A percentile compares a stretch with the other conserved stretches of the same genome.
Conservation (phyloP, 2,797 vertebrate species). For the Argentina silus region DNA sequence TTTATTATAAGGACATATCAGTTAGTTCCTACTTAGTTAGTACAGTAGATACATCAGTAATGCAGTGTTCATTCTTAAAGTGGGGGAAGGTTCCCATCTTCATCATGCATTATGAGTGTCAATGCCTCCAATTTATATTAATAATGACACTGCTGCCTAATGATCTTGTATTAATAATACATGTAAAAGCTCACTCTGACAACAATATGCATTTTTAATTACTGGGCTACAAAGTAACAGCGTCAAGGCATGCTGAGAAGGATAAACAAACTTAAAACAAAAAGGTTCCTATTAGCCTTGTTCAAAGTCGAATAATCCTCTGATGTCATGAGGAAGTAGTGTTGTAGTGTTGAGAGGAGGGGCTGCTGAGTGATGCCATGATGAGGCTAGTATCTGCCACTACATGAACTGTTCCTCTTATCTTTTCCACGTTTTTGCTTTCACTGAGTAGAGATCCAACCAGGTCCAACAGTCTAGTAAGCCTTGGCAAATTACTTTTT, state of each 20-base stretch:
- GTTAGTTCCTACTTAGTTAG: background rate
- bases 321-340: slow-evolving; percentile 33
- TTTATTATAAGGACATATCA: background rate
- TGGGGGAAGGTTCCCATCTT: slow-evolving; percentile 33
- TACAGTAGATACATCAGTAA: background rate
- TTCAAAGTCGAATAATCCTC: slow-evolving; percentile 37
- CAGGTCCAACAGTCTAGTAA: background rate
- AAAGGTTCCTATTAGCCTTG: slow-evolving; percentile 31
- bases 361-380: slow-evolving; percentile 24
- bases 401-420: background rate
- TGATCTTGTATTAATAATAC: slow-evolving; percentile 69
- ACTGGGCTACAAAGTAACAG: slow-evolving; percentile 51
- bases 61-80: slow-evolving; percentile 16
- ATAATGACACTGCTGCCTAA: slow-evolving; percentile 55
- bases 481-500: background rate
- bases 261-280: slow-evolving; percentile 54
- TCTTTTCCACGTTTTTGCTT: background rate
- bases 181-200: slow-evolving; percentile 63
- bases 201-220: slow-evolving; percentile 73
- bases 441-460: background rate
- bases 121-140: slow-evolving; percentile 52
- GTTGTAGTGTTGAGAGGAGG: background rate
- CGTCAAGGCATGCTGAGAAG: slow-evolving; percentile 41
- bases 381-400: background rate
- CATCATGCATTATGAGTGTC: slow-evolving; percentile 49